Base-by-base conservation (phyloP, 1,140 invertebrate species). In the Papilio helenus region DNA sequence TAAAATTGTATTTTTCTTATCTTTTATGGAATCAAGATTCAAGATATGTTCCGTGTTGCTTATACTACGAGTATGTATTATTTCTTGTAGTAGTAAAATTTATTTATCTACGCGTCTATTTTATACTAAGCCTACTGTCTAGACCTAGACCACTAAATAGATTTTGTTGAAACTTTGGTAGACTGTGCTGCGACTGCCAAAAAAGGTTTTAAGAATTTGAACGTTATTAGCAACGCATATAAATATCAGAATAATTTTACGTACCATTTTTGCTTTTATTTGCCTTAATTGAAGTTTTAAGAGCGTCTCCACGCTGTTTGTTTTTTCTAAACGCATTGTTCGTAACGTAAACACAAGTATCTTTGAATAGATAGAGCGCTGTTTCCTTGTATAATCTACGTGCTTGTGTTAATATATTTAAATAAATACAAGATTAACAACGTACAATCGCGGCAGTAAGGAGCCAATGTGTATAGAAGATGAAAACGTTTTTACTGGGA, bases 401-500 rank as follows among this genome's bases (percentile, higher is more conserved):
- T 74, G 12, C 61, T 16, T 26, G 10, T 23, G 20, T 58, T 73
- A 44, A 18, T 49, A 16, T 46, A 49, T 26, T 14, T 51, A 74
- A 74, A 49, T 74, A 74, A 26, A 74, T 74, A 74, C 42, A 26
- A 74, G 72, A 74, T 44, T 74, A 74, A 26, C 12, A 26, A 46
- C 12, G 44, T 46, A 20, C 10, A 3, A n/a, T 18, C n/a, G 18
- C 44, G 2, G 44, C 12, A 23, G 0, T 29, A 68, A 26, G 9
- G 58, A 73, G 80, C 79, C 49, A 74, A 29, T 81, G 46, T 73
- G 49, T 81, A 79, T 83, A 85, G 82, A 84, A 86, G 84, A 79
- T 86, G 86, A 90, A 89, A 88, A 81, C 80, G 86, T 92, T 90
- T 91, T 90, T 85, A 90, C 87, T 91, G 90, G 89, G 90, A 93